Conservation (phyloP, 2,797 vertebrate species). For the Gobionotothen gibberifrons region DNA sequence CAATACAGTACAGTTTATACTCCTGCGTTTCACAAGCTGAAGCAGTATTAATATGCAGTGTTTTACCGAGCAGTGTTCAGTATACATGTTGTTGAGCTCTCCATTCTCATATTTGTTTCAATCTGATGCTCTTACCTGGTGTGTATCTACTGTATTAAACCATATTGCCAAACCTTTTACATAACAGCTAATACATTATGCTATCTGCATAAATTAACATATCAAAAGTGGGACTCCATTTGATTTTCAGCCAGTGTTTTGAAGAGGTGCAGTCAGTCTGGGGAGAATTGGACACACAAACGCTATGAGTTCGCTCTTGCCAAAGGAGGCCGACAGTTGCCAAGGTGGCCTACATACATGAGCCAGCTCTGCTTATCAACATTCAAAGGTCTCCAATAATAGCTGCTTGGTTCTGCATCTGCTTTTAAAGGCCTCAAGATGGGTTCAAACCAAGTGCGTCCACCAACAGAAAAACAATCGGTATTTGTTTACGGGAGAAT, state of each 20-base stretch:
- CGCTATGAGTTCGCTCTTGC: not conserved
- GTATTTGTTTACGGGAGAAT: not conserved
- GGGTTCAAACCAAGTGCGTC: slow-evolving; percentile 12
- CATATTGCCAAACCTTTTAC: slow-evolving; percentile 33
- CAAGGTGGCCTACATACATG: slow-evolving; percentile 9
- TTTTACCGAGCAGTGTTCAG: not conserved
- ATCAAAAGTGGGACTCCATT: slow-evolving; percentile 15
- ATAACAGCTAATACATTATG: slow-evolving; percentile 38
- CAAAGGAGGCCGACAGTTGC: slow-evolving; percentile 30
- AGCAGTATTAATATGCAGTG: not conserved
- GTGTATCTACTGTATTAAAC: not conserved
- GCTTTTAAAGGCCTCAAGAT: slow-evolving; percentile 5
- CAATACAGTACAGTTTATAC: not conserved
- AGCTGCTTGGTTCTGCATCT: slow-evolving; percentile 38
- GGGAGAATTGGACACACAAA: slow-evolving; percentile 14
- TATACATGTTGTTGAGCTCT: not conserved
- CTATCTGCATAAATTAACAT: slow-evolving; percentile 41
- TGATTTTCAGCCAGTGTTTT: slow-evolving; percentile 24
- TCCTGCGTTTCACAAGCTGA: not conserved
- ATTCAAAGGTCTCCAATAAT: slow-evolving; percentile 54
- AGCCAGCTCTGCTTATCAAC: slow-evolving; percentile 36
- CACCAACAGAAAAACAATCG: not conserved
- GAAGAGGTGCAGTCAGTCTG: slow-evolving; percentile 15
- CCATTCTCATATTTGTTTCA: not conserved
- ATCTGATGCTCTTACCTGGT: slow-evolving; percentile 18